Evolutionary conservation across 2,888 invertebrate species (phyloP).

Genomic region (Priocnemis perturbator): DNA sequence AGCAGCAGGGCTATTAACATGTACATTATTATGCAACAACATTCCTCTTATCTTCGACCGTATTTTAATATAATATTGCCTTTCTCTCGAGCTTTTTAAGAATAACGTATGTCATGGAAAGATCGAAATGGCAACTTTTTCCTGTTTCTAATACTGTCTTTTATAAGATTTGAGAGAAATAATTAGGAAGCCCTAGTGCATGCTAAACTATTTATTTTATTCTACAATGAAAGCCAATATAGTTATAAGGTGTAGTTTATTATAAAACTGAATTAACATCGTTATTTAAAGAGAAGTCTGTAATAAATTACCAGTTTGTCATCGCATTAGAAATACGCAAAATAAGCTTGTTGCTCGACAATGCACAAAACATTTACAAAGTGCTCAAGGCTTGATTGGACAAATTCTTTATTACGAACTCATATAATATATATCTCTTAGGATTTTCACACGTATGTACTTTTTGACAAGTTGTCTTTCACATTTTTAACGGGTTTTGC

Average conservation of each 20-base stretch:
- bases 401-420: conserved; percentile 10
- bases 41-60: conserved; percentile 48
- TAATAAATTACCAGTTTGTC: conserved; percentile 35
- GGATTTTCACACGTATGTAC: conserved; percentile 48
- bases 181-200: conserved; percentile 45
- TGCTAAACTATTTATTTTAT: conserved; percentile 50
- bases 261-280: conserved; percentile 37
- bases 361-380: conserved; percentile 27
- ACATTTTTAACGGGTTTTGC: conserved; percentile 51
- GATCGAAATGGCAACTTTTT: conserved; percentile 22
- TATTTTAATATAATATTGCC: conserved; percentile 39
- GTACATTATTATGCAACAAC: conserved; percentile 36
- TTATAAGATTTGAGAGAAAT: conserved; percentile 37
- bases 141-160: conserved; percentile 44
- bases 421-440: conserved; percentile 34
- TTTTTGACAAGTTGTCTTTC: conserved; percentile 53
- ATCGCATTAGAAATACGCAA: conserved; percentile 33
- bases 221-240: conserved; percentile 20
- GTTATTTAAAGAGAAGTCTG: conserved; percentile 41
- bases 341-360: conserved; percentile 20
- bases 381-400: conserved; percentile 30
- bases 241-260: conserved; percentile 37
- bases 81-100: conserved; percentile 34
- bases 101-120: conserved; percentile 34
- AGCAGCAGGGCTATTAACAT: conserved; percentile 31